These are phyloP conservation scores for Dione vanillae DNA, from an alignment of 2,888 invertebrate species.

Conservation along the genomic window DNA sequence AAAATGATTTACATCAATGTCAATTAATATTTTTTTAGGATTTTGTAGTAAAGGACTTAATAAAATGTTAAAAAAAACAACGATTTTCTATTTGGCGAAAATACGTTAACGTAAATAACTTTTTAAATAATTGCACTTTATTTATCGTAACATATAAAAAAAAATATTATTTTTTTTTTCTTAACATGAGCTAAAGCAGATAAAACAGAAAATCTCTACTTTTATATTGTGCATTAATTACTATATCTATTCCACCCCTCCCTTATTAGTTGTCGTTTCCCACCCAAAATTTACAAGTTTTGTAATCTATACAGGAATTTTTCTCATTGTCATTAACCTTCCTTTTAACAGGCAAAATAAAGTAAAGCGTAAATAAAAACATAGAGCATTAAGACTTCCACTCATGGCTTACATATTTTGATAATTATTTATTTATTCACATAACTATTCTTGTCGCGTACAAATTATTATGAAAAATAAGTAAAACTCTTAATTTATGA, in stretches of 20 bases:
- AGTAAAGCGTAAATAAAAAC: conserved; percentile 8
- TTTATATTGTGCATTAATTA: neutral
- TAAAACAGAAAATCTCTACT: conserved; percentile 16
- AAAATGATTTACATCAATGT: neutral
- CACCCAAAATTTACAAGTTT: neutral
- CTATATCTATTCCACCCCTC: conserved; percentile 13
- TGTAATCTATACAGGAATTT: neutral
- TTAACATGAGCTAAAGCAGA: conserved; percentile 29
- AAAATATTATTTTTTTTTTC: too few species aligned
- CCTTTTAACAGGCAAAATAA: conserved; percentile 32
- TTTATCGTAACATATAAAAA: conserved; percentile 1
- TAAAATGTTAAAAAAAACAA: neutral
- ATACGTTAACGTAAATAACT: neutral
- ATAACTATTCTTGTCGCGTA: conserved; percentile 40
- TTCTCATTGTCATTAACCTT: neutral
- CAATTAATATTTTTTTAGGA: too few species aligned
- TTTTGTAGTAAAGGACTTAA: neutral
- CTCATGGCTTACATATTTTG: conserved; percentile 32
- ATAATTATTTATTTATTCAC: conserved; percentile 32
- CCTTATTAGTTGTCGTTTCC: conserved; percentile 16
- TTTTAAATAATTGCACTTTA: conserved; percentile 11
- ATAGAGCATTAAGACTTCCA: conserved; percentile 27
- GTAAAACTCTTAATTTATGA: conserved; percentile 43
- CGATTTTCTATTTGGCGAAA: neutral
- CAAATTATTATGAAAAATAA: conserved; percentile 45